Conservation (phyloP, 2,888 invertebrate genomes). For the Cerceris rybyensis region DNA sequence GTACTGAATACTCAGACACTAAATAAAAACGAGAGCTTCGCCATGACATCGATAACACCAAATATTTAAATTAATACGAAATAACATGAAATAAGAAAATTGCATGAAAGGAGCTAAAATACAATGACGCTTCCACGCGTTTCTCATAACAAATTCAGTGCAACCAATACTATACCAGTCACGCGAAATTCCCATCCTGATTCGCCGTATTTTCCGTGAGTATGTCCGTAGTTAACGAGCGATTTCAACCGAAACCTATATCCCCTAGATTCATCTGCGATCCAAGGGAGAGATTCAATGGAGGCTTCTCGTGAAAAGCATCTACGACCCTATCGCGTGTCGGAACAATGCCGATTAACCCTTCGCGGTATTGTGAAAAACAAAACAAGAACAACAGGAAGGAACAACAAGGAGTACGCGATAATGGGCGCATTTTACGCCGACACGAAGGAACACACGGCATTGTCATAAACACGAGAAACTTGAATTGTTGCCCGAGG, state of each 20-base stretch:
- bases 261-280: conserved; percentile 5
- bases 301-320: conserved; percentile 49
- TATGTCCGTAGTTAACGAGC: neutral
- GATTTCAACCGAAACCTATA: conserved; percentile 14
- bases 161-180: too few relatives aligned
- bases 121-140: too few relatives aligned
- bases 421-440: conserved; percentile 61
- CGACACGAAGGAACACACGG: conserved; percentile 32
- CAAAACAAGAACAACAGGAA: conserved; percentile 62
- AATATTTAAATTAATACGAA: too few relatives aligned
- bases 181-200: too few relatives aligned
- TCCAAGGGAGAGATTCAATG: conserved; percentile 37
- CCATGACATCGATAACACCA: too few relatives aligned
- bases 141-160: too few relatives aligned
- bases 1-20: too few relatives aligned
- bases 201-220: neutral
- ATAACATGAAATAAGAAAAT: too few relatives aligned
- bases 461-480: conserved; percentile 45
- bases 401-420: conserved; percentile 55
- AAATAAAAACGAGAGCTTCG: too few relatives aligned
- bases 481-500: conserved; percentile 20
- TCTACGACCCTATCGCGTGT: conserved; percentile 53
- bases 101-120: too few relatives aligned
- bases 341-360: conserved; percentile 58
- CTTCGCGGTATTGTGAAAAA: conserved; percentile 63